Base-by-base conservation (phyloP, 2,888 invertebrate genomes). In the Epinotia nisella region DNA sequence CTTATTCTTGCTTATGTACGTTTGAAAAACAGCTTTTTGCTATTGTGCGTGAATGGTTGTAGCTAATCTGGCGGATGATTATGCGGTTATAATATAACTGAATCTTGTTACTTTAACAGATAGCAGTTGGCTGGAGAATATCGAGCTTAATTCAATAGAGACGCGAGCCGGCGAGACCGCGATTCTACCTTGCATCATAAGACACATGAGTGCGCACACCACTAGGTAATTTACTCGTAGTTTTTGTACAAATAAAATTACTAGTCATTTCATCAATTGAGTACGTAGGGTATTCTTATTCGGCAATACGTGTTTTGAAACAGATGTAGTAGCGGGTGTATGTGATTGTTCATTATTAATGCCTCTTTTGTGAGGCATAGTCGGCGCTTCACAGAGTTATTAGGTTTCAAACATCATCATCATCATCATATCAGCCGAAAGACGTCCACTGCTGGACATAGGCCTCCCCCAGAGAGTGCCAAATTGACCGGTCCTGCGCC, bases 91-190 rank as follows among this genome's bases (percentile, higher is more conserved):
- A 24, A 24, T 24, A 24, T 5, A 2, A 49, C 3, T 5, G 49
- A 66, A 67, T 72, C 7, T 67, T 2, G 3, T 24, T 55, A n/a
- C 7, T 15, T 76, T 35, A 78, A 66, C 80, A 93, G 93, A 93
- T 74, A 93, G 91, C 83, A 93, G 91, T 80, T 93, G 92, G 92
- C 78, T 92, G 75, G 93, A 93, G 78, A 92, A 90, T 74, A 87
- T 90, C 11, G 92, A 93, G 78, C 75, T 93, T 60, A 93, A 85
- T 80, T 89, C 92, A 5, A 81, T 93, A 39, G 93, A 93, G 79
- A 89, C 90, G 19, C 84, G 85, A 39, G 79, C 84, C 1, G 92
- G 92, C 1, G 90, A 91, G 21, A 90, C 89, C 41, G 88, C 89
- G 35, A 82, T 93, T 66, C 76, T 93, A 13, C 92, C 92, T 1